Evolutionary conservation across 2,797 vertebrate genomes (phyloP).

Genomic region (Scleropages formosus): DNA sequence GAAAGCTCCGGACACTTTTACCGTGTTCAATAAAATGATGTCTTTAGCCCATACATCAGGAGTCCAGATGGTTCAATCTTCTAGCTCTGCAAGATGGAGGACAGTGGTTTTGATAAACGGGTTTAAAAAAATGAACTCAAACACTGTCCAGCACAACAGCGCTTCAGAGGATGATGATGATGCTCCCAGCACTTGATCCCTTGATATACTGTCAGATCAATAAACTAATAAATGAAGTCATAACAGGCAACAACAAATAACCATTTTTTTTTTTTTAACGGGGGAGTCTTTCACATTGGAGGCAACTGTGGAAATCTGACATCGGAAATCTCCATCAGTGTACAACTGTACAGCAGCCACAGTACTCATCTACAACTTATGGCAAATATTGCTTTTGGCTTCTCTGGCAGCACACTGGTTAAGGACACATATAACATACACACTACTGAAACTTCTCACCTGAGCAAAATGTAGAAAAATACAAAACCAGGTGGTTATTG

Average conservation of each 20-base stretch:
- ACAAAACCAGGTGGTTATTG: no score
- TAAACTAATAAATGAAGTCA: neutral
- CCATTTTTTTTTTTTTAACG: neutral
- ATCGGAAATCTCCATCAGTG: neutral
- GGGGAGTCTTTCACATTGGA: neutral
- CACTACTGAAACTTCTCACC: neutral
- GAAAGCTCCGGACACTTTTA: no score
- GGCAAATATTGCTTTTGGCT: conserved; percentile 2
- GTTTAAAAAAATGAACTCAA: neutral
- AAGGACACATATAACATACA: neutral
- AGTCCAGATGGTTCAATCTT: no score
- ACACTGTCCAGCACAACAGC: neutral
- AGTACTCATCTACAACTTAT: neutral
- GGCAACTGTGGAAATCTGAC: neutral
- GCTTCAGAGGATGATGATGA: neutral
- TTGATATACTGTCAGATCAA: conserved; percentile 4
- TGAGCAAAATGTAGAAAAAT: no score
- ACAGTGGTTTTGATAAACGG: neutral
- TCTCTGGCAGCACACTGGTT: neutral
- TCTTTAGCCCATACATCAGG: no score
- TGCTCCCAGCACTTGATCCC: neutral
- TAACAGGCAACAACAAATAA: neutral
- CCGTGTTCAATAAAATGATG: no score
- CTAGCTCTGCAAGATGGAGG: neutral
- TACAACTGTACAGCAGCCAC: neutral